Base-by-base conservation (phyloP, 2,888 invertebrate species). In the Cheilosia soror region DNA sequence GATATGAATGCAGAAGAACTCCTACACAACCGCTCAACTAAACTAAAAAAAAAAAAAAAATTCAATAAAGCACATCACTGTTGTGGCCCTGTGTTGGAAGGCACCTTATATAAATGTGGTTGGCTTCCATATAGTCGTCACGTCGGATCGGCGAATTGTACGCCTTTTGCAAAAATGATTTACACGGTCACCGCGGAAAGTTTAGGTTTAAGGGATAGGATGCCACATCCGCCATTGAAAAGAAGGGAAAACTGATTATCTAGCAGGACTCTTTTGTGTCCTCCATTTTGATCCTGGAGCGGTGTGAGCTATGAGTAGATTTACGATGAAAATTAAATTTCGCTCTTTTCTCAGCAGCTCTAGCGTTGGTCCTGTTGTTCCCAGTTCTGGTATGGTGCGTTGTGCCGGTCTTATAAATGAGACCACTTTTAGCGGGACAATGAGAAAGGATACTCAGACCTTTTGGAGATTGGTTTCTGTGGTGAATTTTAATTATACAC, bases 401-500 rank as follows among this genome's bases (percentile, higher is more conserved):
- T n/a, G 15, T 27, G 25, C 49, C 33, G 69, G 71, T 76, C 69
- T 69, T 71, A 71, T 76, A 71, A 81, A 81, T 71, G 81, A 69
- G 76, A 81, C 81, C 81, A 76, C 76, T 81, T 81, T 76, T 20
- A 58, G 66, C 58, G 79, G 79, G 76, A 81, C 81, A 81, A 76
- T 76, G 76, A 80, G 69, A 51, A 76, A 71, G 71, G 69, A 60
- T n/a, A 65, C 53, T 60, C 65, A 49, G 62, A 76, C 75, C 62
- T 63, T 75, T 72, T 63, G 60, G 42, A 69, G 75, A 63, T 69
- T 76, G 81, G 69, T 58, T 81, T 76, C 81, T 69, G 75, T 76
- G 69, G 81, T 81, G 81, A 65, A 81, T 76, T 81, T 76, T 81
- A 81, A 81, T 76, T 81, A 81, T 81, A 81, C 42, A 60, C 42